Conservation (phyloP, 1,140 invertebrate genomes). For the Coelopa frigida region DNA sequence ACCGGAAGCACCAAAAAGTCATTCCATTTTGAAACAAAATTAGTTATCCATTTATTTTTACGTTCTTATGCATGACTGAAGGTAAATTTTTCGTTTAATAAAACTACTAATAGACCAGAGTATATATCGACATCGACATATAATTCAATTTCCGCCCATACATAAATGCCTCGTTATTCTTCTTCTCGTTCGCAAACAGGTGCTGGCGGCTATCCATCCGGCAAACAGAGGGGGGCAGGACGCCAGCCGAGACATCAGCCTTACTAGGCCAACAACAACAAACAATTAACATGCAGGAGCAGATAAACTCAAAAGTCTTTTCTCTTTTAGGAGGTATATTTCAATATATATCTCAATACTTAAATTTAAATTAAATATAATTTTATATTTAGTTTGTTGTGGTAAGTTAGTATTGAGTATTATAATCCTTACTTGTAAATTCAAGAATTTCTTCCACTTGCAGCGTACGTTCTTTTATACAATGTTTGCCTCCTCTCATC, state of each 20-base stretch:
- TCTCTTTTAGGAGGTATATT: slow-evolving; percentile 20
- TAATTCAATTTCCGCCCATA: not conserved
- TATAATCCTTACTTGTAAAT: not conserved
- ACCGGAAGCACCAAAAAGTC: too few species aligned
- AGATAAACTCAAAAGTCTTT: slow-evolving; percentile 1
- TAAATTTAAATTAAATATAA: slow-evolving; percentile 33
- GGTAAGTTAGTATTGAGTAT: slow-evolving; percentile 21
- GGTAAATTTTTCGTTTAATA: not conserved
- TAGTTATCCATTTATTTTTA: not conserved
- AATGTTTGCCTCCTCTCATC: slow-evolving; percentile 5
- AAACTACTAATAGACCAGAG: slow-evolving; percentile 2
- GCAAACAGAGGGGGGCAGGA: slow-evolving; percentile 42
- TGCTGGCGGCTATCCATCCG: slow-evolving; percentile 41
- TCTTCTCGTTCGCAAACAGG: slow-evolving; percentile 5
- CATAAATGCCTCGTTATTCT: not conserved
- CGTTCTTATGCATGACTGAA: slow-evolving; percentile 7
- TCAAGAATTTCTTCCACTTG: slow-evolving; percentile 1
- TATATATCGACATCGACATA: not conserved
- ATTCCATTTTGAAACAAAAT: not conserved
- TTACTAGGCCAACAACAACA: slow-evolving; percentile 34
- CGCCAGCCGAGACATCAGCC: slow-evolving; percentile 46
- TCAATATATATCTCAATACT: too few species aligned
- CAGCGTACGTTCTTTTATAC: slow-evolving; percentile 11
- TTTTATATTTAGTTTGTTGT: slow-evolving; percentile 37
- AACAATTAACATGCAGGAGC: slow-evolving; percentile 18